Evolutionary conservation across 2,113 vertebrate species (phyloP).

Genomic region (Circaetus gallicus): DNA sequence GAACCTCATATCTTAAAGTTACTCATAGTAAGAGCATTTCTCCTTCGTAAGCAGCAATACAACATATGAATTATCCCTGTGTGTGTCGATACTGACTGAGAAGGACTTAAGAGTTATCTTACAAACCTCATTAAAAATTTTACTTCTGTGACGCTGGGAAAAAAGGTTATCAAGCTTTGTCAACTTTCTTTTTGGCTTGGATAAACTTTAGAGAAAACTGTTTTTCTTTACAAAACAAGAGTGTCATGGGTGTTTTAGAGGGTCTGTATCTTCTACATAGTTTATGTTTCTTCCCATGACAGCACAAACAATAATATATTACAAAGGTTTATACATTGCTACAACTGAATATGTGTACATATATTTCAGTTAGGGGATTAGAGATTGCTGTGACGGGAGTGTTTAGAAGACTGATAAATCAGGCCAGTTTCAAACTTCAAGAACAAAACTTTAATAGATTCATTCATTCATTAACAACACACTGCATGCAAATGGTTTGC

Average conservation of each 20-base stretch:
- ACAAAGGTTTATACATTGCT: not conserved
- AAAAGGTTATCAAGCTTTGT: not conserved
- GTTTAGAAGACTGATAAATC: not conserved
- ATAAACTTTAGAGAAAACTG: not conserved
- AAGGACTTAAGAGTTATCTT: not conserved
- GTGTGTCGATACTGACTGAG: not conserved
- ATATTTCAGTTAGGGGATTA: not conserved
- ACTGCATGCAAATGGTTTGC: not conserved
- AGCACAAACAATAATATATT: not conserved
- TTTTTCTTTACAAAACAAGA: not conserved
- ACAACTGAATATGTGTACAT: not conserved
- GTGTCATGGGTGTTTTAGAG: not conserved
- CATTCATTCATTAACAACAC: not conserved
- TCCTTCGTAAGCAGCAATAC: not conserved
- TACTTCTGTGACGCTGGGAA: accelerated
- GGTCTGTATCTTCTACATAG: not conserved
- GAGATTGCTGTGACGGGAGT: not conserved
- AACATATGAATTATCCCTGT: not conserved
- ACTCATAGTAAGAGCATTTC: not conserved
- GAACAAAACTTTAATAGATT: not conserved
- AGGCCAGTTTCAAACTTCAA: not conserved
- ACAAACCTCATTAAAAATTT: not conserved
- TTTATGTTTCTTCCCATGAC: not conserved
- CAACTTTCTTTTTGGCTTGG: not conserved
- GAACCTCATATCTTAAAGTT: not conserved